These are phyloP conservation scores for Rattus rattus DNA, from an alignment of 2,113 vertebrate genomes.

Conservation along the genomic window DNA sequence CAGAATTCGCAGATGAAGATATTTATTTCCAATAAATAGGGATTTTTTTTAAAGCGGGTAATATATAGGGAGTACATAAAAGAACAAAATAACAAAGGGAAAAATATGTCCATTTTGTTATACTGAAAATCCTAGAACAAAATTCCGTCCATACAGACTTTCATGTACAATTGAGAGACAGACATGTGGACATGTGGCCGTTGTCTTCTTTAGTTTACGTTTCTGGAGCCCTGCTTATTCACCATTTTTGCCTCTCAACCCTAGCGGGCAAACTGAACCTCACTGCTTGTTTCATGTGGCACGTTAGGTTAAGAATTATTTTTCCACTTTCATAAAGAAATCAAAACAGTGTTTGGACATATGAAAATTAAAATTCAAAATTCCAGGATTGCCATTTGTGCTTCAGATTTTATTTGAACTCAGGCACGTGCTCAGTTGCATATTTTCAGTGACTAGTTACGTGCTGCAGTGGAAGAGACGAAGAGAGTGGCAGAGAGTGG, in stretches of 20 bases:
- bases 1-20: slow-evolving; percentile 27
- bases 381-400: not conserved
- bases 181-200: not conserved
- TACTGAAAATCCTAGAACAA: slow-evolving; percentile 51
- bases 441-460: not conserved
- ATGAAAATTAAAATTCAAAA: slow-evolving; percentile 31
- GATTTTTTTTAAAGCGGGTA: not conserved
- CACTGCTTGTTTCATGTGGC: not conserved
- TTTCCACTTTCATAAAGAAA: slow-evolving; percentile 40
- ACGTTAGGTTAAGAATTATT: slow-evolving; percentile 21
- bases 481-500: slow-evolving; percentile 3
- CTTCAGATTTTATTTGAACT: slow-evolving; percentile 44
- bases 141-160: slow-evolving; percentile 6
- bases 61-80: not conserved
- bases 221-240: slow-evolving; percentile 42
- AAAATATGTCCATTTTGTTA: slow-evolving; percentile 27
- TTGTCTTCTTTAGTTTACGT: not conserved
- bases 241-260: slow-evolving; percentile 61
- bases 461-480: not conserved
- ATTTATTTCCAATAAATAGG: not conserved
- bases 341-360: not conserved
- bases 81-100: slow-evolving; percentile 14
- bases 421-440: not conserved
- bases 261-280: not conserved
- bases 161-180: slow-evolving; percentile 5